Conservation (phyloP, 2,888 invertebrate genomes). For the Lagria hirta region DNA sequence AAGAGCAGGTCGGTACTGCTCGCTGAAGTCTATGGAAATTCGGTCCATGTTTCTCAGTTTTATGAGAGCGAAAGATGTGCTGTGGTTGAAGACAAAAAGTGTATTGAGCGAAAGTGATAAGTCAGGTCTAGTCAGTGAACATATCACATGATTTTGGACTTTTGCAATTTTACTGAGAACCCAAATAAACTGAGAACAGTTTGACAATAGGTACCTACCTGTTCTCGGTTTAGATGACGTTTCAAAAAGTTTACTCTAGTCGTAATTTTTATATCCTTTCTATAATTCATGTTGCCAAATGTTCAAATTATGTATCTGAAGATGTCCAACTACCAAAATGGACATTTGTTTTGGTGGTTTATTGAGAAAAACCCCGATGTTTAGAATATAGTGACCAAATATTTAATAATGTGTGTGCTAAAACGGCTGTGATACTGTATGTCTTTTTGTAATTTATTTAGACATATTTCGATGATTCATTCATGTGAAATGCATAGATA, state of each 20-base stretch:
- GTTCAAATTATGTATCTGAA: constrained; percentile 11
- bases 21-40: constrained; percentile 33
- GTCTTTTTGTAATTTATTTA: constrained; percentile 34
- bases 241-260: no score
- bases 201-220: no score
- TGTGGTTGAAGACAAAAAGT: no score
- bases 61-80: constrained; percentile 39
- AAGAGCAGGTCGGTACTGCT: constrained; percentile 42
- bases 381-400: constrained; percentile 31
- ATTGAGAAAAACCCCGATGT: constrained; percentile 17
- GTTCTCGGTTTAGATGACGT: no score
- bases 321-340: constrained; percentile 7
- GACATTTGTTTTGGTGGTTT: constrained; percentile 9
- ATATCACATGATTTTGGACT: constrained; percentile 19
- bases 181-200: no score
- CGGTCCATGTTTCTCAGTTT: constrained; percentile 44
- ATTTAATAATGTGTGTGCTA: constrained; percentile 46
- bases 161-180: not conserved
- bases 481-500: constrained; percentile 32
- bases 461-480: constrained; percentile 24
- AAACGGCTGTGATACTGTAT: constrained; percentile 49
- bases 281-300: constrained; percentile 27
- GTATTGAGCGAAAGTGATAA: constrained; percentile 17
- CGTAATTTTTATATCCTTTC: constrained; percentile 32
- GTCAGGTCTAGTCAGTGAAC: constrained; percentile 15